Evolutionary conservation across 2,113 vertebrate species (phyloP), one percentile per base, ranked within the genome.

Genomic region (Sinocyclocheilus maitianheensis): DNA sequence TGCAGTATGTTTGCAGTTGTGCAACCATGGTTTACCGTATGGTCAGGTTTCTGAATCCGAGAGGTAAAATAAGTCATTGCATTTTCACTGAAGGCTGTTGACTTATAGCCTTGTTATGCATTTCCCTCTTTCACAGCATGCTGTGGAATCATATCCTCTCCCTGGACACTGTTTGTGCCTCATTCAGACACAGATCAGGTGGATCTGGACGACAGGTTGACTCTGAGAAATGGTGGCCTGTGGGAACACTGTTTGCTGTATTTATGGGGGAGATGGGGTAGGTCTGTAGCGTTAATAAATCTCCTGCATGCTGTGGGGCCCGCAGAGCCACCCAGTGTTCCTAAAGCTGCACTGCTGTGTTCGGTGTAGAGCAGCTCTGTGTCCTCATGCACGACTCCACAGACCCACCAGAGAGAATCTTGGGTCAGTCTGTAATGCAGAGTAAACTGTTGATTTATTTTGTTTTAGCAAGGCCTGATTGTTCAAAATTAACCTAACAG

Each of bases 381-480:
- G 43, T 46, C 43, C 46, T 48, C 37, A 20, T 5, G 60, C 11
- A 13, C 48, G 43, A 69, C 34, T 58, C 30, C 8, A n/a, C 7
- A 12, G 58, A 22, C 74, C 84, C 60, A 85, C 65, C n/a, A 69
- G n/a, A 83, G 84, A 80, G 37, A 80, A 60, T 37, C 46, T 37
- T n/a, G 62, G 81, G 77, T 86, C 86, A 77, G 16, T 55, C 40
- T 5, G 79, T 43, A 51, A 51, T 34, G 18, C 7, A 34, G 62
- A 81, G 46, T 80, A 83, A 83, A 83, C 84, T 65, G 24, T 81
- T 94, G 92, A 94, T 95, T 94, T 91, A 92, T 93, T 30, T 90
- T 92, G 93, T 94, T 94, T 93, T 91, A 91, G 81, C 84, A 89
- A 91, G 91, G 92, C 92, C 92, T 93, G 92, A 94, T 93, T 92